phyloP scores from a whole-genome alignment of 2,113 vertebrate genomes.

The Scomber scombrus region DNA sequence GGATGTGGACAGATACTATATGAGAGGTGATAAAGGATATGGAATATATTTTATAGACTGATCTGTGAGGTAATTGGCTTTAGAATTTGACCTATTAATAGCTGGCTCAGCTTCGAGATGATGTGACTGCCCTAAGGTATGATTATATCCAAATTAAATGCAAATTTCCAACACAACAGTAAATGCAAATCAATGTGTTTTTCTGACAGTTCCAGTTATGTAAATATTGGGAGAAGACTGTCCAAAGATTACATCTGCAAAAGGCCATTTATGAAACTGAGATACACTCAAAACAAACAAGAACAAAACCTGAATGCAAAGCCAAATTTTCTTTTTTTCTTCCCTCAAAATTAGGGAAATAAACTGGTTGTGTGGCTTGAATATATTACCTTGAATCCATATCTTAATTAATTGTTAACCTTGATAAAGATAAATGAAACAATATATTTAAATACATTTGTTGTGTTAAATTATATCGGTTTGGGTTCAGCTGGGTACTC shows the following conservation, averaged over 20 bases:
- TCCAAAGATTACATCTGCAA: not conserved
- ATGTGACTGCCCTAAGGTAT: not conserved
- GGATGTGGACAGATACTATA: not conserved
- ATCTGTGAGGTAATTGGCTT: not conserved
- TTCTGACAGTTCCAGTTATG: not conserved
- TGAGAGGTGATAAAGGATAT: not conserved
- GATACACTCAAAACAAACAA: not conserved
- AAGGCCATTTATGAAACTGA: not conserved
- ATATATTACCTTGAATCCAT: no score
- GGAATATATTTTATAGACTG: not conserved
- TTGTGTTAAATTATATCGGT: not conserved
- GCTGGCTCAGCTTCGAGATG: not conserved
- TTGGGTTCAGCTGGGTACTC: not conserved
- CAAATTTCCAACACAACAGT: not conserved
- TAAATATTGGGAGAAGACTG: not conserved
- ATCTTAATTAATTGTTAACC: no score
- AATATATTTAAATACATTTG: not conserved
- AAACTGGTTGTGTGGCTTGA: no score
- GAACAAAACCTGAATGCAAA: no score
- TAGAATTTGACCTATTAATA: not conserved
- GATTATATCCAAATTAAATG: not conserved
- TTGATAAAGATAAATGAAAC: no score
- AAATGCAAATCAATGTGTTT: conserved; percentile 8
- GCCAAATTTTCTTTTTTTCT: no score
- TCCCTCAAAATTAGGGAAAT: no score